These are phyloP conservation scores for Apodemus agrarius DNA, from an alignment of 2,797 vertebrate species.

Conservation along the genomic window DNA sequence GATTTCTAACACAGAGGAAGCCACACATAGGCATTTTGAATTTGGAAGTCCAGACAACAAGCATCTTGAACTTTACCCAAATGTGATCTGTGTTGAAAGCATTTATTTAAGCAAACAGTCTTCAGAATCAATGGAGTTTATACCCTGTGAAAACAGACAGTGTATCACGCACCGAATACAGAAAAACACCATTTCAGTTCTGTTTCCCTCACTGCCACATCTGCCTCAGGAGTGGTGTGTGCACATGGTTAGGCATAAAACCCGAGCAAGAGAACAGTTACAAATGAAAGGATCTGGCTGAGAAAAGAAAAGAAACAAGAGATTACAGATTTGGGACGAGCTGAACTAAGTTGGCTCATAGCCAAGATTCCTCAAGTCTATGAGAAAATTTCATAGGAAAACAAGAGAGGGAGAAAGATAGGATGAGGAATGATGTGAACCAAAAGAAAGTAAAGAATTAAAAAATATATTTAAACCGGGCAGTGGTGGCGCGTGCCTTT, in stretches of 20 bases:
- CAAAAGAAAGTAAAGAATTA: not conserved
- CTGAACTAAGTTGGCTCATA: not conserved
- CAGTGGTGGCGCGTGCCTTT: too few species aligned
- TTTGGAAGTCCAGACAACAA: slow-evolving; percentile 7
- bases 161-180: not conserved
- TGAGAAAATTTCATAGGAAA: not conserved
- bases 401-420: not conserved
- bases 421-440: not conserved
- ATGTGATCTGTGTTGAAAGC: not conserved
- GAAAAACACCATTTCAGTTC: not conserved
- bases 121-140: slow-evolving; percentile 45
- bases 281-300: slow-evolving; percentile 13
- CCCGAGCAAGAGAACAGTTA: not conserved
- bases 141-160: not conserved
- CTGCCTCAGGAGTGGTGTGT: not conserved
- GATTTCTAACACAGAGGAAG: not conserved
- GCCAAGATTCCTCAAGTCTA: not conserved
- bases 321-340: not conserved
- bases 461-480: slow-evolving; percentile 30
- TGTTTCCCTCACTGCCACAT: not conserved
- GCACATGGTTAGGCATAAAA: not conserved
- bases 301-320: not conserved
- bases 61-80: slow-evolving; percentile 3
- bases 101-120: slow-evolving; percentile 1
- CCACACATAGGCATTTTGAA: not conserved